These are phyloP conservation scores for Cliona cf. orientalis DNA, from an alignment of 37 sponge, comb jelly and placozoan species.

Conservation along the genomic window DNA sequence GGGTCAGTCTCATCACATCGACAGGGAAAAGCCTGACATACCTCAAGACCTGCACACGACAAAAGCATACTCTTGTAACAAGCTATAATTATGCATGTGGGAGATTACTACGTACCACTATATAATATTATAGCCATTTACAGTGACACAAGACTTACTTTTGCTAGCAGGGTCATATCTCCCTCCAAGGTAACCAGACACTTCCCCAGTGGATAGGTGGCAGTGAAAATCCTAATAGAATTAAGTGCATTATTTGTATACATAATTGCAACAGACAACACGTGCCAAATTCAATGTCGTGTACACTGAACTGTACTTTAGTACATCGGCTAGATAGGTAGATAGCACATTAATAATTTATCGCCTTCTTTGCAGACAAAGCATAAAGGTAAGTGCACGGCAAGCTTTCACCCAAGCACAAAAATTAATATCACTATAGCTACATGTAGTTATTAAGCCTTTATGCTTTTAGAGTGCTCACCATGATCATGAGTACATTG, in stretches of 20 bases:
- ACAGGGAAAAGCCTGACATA: slow-evolving; percentile 71
- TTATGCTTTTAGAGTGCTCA: no score
- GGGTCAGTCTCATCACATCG: slow-evolving; percentile 27
- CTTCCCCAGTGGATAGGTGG: slow-evolving; percentile 72
- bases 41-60: slow-evolving; percentile 35
- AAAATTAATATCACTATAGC: background rate
- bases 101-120: no score
- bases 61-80: background rate
- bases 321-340: no score
- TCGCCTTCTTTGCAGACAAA: no score
- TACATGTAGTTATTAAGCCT: no score
- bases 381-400: no score
- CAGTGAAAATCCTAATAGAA: slow-evolving; percentile 73
- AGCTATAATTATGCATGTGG: background rate
- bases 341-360: no score
- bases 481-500: slow-evolving; percentile 83
- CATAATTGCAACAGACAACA: no score
- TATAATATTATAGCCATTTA: background rate
- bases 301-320: no score
- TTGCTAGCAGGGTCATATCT: slow-evolving; percentile 46
- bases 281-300: no score
- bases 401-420: no score
- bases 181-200: slow-evolving; percentile 86
- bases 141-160: slow-evolving; percentile 33
- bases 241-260: background rate